Evolutionary conservation across 2,797 vertebrate genomes (phyloP).

Genomic region (Muscicapa striata): DNA sequence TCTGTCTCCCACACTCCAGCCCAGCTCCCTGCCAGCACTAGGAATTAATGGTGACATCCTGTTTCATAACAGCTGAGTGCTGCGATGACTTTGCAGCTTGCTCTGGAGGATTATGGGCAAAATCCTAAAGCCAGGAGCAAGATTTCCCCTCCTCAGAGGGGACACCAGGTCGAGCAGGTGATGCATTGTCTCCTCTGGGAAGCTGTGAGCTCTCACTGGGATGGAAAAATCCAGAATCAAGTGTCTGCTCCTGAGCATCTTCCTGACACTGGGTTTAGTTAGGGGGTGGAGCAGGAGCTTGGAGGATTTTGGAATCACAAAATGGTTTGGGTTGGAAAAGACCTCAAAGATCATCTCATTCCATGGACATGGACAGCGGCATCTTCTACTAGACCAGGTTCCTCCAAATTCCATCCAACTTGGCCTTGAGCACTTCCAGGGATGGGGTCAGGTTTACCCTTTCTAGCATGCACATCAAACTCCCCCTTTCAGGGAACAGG

Average conservation of each 20-base stretch:
- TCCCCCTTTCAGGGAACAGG: neutral
- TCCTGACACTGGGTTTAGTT: neutral
- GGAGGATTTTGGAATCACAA: neutral
- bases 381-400: neutral
- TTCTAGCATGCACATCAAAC: rapidly evolving
- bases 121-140: constrained; percentile 26
- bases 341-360: neutral
- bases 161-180: neutral
- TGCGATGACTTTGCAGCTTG: constrained; percentile 57
- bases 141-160: neutral
- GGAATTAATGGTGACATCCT: neutral
- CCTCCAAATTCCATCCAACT: neutral
- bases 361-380: neutral
- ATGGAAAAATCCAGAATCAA: constrained; percentile 45
- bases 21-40: neutral
- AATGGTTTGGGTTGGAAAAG: neutral
- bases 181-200: neutral
- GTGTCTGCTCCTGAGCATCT: neutral
- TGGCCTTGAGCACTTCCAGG: neutral
- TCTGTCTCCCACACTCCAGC: neutral
- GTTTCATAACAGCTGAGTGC: constrained; percentile 14
- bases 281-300: neutral
- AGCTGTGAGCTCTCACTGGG: neutral
- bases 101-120: neutral
- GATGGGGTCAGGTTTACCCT: neutral